Evolutionary conservation across 2,113 vertebrate genomes (phyloP), one percentile per base, ranked within the genome.

Genomic region (Misgurnus mizolepis): DNA sequence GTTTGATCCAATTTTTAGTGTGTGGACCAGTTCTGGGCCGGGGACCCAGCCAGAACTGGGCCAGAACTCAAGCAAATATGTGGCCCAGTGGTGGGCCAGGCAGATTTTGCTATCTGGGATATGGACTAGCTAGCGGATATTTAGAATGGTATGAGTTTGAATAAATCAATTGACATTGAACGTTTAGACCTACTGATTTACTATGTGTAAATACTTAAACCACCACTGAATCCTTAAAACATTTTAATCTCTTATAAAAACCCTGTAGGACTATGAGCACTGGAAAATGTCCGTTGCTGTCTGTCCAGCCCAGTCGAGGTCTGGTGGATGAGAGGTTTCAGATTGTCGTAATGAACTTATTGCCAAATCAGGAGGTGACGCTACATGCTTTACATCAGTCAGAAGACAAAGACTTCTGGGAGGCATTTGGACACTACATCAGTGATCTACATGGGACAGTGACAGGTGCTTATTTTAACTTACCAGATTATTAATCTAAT

Each of bases 391-490:
- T 90, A 7, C 87, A 89, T 71, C 87, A 60, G 0, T 92, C 91
- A 0, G 92, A 92, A 39, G 90, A 91, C 47, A 77, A 79, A 2
- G 76, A 92, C 61, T 14, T 85, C 41, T 93, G 92, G 92, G 89
- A 93, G 81, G 92, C 91, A 0, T 93, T 83, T 12, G 92, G 89
- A 0, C 88, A 91, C 82, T 93, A 92, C 73, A 0, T 87, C 77
- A 90, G 91, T n/a, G 75, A 91, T 15, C 67, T 83, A n/a, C 53
- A 47, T 0, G 91, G 92, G 39, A 62, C 34, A 0, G 88, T 93
- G 7, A 18, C n/a, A 27, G 61, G n/a, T 64, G 27, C 27, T 34
- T 34, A 34, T 2, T 22, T 22, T 34, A 34, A 34, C 22, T 22
- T 22, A 22, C 22, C 22, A 22, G 22, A 22, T 22, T 22, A 22